Base-by-base conservation (phyloP, 2,888 invertebrate species). In the Agrochola circellaris region DNA sequence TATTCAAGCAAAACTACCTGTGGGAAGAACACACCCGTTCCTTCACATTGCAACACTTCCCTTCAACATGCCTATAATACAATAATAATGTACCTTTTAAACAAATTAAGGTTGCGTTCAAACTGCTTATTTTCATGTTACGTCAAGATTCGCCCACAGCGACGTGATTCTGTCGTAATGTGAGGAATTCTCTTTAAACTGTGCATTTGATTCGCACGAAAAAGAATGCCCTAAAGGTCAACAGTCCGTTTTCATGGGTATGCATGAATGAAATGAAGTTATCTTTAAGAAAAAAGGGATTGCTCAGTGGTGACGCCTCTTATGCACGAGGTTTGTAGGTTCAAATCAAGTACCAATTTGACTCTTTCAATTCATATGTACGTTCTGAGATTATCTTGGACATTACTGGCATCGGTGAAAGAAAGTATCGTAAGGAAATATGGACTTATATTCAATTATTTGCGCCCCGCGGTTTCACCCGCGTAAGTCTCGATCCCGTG, bases 21-120 rank as follows among this genome's bases (percentile, higher is more conserved):
- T 34, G 54, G 17, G 26, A 26, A 17, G 23, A 54, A 65, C 8
- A 0, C 17, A 11, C 1, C 17, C 23, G 17, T 69, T 38, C 26
- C 26, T 26, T 30, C 17, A 23, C 23, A 69, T 30, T 30, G 6
- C 30, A n/a, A n/a, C 15, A 17, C 2, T 9, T 20, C 8, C 5
- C 23, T 23, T 5, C 56, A 70, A 62, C 48, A 17, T n/a, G 9
- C n/a, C 26, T 17, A 17, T 23, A 64, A n/a, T 34, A 58, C 66
- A n/a, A 23, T 61, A 61, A 76, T n/a, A 34, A 34, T 4, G 2
- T 4, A 3, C 60, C 17, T 72, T 64, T 66, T 23, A 76, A 69
- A 61, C 69, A 73, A 83, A 73, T 83, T 82, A 79, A 38, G 30
- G 26, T 11, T 58, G 20, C 48, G 42, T 75, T 45, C 58, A 48